Evolutionary conservation across 2,797 vertebrate species (phyloP).

Genomic region (Phrynocephalus forsythii): DNA sequence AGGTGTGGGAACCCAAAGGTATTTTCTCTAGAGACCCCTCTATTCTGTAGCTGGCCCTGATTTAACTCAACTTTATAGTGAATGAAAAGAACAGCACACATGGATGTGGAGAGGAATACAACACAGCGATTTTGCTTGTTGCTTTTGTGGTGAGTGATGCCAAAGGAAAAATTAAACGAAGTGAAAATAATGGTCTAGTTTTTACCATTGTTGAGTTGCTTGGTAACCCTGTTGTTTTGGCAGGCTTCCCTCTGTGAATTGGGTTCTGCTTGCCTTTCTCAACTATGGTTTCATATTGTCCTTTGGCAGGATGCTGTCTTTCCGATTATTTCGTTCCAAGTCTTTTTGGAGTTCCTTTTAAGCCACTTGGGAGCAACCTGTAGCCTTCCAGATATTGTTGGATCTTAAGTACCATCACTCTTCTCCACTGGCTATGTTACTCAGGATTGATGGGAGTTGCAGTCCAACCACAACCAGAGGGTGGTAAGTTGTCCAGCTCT

Average conservation of each 20-base stretch:
- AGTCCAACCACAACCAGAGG: background rate
- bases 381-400: background rate
- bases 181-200: background rate
- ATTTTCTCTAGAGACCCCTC: background rate
- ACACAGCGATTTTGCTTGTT: background rate
- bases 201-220: background rate
- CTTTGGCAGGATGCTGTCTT: background rate
- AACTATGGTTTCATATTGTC: background rate
- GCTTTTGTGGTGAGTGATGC: background rate
- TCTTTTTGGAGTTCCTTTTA: background rate
- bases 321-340: background rate
- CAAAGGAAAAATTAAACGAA: background rate
- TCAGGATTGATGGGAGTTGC: background rate
- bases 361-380: background rate
- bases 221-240: background rate
- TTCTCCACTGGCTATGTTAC: background rate
- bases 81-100: background rate
- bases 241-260: background rate
- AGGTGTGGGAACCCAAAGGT: too few relatives aligned
- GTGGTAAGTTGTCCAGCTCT: too few relatives aligned
- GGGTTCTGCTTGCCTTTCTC: background rate
- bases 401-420: background rate
- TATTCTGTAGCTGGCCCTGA: background rate
- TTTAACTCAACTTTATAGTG: background rate
- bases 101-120: too few relatives aligned